These are phyloP conservation scores for Hyalella azteca DNA, from an alignment of 2,888 invertebrate genomes.

Conservation along the genomic window DNA sequence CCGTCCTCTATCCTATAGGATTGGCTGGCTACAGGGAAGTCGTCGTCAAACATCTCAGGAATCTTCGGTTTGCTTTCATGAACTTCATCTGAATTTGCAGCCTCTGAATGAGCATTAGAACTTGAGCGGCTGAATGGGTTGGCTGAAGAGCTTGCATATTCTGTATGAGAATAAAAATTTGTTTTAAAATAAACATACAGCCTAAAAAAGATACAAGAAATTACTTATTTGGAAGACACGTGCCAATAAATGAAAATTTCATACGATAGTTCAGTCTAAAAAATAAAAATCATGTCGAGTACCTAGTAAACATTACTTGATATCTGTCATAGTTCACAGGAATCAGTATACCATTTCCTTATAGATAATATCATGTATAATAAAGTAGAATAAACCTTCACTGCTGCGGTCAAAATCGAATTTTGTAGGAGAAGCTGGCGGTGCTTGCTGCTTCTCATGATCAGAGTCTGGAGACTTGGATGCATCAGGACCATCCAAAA, in stretches of 20 bases:
- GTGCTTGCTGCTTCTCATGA: background rate
- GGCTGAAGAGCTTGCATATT: background rate
- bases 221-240: no score
- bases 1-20: constrained; percentile 13
- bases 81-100: background rate
- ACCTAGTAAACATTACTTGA: no score
- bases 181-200: no score
- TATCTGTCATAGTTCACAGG: no score
- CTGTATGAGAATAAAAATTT: no score
- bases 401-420: background rate
- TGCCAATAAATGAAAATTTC: no score
- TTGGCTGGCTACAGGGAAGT: constrained; percentile 19
- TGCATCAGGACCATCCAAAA: background rate
- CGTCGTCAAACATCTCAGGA: background rate
- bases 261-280: no score
- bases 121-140: background rate
- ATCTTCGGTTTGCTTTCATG: background rate
- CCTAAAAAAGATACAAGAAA: no score
- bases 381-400: no score
- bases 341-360: no score
- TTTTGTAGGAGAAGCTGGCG: background rate
- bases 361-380: no score
- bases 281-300: no score
- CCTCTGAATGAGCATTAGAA: background rate
- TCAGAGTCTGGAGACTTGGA: background rate